Evolutionary conservation across 2,797 vertebrate species (phyloP).

Genomic region (Karalla daura): DNA sequence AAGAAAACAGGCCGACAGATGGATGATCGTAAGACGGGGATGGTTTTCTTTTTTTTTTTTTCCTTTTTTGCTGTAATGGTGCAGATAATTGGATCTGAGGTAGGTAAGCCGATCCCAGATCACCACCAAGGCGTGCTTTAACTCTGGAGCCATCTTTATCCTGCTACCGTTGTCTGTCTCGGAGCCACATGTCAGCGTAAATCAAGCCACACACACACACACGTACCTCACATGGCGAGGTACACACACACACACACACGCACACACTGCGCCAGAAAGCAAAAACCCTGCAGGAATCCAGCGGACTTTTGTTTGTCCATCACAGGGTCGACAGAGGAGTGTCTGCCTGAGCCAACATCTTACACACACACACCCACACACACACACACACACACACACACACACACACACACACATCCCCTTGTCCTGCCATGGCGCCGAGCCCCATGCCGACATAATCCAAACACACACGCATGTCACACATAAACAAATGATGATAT

Average conservation of each 20-base stretch:
- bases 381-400: constrained; percentile 42
- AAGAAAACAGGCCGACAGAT: constrained; percentile 53
- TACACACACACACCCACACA: constrained; percentile 40
- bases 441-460: constrained; percentile 57
- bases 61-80: constrained; percentile 60
- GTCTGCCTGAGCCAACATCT: constrained; percentile 72
- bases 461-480: constrained; percentile 61
- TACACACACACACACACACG: constrained; percentile 21
- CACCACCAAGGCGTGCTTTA: constrained; percentile 63
- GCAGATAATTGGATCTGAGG: constrained; percentile 72
- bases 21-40: constrained; percentile 38
- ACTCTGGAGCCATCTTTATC: constrained; percentile 76
- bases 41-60: constrained; percentile 39
- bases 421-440: constrained; percentile 67
- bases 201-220: constrained; percentile 13
- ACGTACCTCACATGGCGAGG: constrained; percentile 29
- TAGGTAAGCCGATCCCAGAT: constrained; percentile 70
- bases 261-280: constrained; percentile 43
- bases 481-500: constrained; percentile 57
- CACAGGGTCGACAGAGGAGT: constrained; percentile 59
- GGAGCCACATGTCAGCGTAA: constrained; percentile 59
- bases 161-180: constrained; percentile 68
- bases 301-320: constrained; percentile 73
- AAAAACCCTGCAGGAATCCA: constrained; percentile 67
- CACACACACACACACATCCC: constrained; percentile 42